phyloP scores from a whole-genome alignment of 1,140 invertebrate genomes.

The Cryptotermes secundus region DNA sequence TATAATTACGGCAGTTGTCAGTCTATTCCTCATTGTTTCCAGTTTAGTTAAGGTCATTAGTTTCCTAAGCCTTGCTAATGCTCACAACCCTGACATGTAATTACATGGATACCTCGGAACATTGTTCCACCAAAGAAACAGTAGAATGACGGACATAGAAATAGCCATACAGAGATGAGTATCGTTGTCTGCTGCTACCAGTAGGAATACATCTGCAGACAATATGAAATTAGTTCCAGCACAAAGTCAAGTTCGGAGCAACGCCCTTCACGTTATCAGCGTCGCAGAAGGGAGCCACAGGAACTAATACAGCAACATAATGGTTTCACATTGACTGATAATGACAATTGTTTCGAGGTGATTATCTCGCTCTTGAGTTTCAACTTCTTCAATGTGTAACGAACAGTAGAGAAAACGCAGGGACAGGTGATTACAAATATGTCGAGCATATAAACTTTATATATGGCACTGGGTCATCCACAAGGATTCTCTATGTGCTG shows the following conservation, averaged over 20 bases:
- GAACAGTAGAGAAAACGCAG: background rate
- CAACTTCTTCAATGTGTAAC: no score
- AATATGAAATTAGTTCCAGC: slow-evolving; percentile 6
- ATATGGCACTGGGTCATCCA: no score
- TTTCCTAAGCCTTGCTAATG: background rate
- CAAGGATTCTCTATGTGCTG: no score
- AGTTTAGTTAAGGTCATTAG: background rate
- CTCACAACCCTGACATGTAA: background rate
- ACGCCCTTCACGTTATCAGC: background rate
- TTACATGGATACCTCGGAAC: background rate
- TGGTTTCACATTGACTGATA: background rate
- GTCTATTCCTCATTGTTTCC: background rate
- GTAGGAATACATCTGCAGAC: background rate
- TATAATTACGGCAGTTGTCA: no score
- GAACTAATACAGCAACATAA: background rate
- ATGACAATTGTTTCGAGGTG: background rate
- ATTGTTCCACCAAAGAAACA: background rate
- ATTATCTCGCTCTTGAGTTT: background rate
- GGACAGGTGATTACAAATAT: no score
- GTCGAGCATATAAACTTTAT: background rate
- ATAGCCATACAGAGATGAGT: background rate
- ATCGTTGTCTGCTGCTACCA: background rate
- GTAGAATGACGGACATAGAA: background rate
- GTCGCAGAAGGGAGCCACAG: background rate
- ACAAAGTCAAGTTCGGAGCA: background rate